A percentile compares a stretch with the other conserved stretches of the same genome.
Evolutionary conservation across 2,113 vertebrate species (phyloP).

Genomic region (Pyxicephalus adspersus): DNA sequence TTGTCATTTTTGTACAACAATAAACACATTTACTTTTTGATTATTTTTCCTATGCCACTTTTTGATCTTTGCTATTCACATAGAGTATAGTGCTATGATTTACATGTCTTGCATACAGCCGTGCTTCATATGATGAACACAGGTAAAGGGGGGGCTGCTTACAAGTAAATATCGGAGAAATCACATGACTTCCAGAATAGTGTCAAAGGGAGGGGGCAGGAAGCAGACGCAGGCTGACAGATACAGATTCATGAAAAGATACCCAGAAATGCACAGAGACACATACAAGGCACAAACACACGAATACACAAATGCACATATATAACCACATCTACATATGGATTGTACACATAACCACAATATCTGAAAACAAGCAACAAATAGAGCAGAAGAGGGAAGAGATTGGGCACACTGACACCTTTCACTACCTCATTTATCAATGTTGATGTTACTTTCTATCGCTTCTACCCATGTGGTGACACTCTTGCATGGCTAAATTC

Average conservation of each 20-base stretch:
- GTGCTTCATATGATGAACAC: background rate
- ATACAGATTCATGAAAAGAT: constrained; percentile 39
- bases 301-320: background rate
- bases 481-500: too few relatives aligned
- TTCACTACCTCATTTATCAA: background rate
- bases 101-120: too few relatives aligned
- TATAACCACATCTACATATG: constrained; percentile 15
- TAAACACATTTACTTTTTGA: background rate
- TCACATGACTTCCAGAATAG: constrained; percentile 47
- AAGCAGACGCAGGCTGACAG: constrained; percentile 36
- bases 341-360: constrained; percentile 9
- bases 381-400: background rate
- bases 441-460: too few relatives aligned
- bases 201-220: constrained; percentile 36
- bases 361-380: background rate
- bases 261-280: constrained; percentile 11
- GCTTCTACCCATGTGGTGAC: too few relatives aligned
- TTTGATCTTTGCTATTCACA: background rate
- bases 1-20: too few relatives aligned
- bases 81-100: background rate
- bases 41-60: background rate
- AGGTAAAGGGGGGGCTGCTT: constrained; percentile 28
- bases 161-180: constrained; percentile 43
- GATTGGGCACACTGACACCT: background rate
- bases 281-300: constrained; percentile 7